Conservation (phyloP, 2,113 vertebrate species). For the Lota lota region DNA sequence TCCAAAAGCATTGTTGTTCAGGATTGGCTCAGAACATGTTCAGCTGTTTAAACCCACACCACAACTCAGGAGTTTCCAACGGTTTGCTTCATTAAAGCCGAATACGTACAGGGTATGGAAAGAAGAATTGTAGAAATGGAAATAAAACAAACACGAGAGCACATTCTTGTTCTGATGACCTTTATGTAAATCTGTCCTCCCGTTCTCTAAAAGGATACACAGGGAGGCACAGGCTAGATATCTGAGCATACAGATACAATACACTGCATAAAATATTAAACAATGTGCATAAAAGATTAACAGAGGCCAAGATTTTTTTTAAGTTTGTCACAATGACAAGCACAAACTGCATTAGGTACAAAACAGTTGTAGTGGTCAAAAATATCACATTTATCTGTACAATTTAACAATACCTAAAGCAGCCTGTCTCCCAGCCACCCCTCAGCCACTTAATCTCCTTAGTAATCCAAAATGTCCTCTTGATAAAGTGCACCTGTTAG, state of each 20-base stretch:
- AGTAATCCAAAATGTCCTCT: slow-evolving; percentile 60
- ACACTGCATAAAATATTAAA: slow-evolving; percentile 80
- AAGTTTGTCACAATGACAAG: slow-evolving; percentile 79
- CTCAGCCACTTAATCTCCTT: slow-evolving; percentile 46
- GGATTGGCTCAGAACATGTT: too few species aligned
- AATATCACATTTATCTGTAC: slow-evolving; percentile 86
- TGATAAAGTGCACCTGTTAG: slow-evolving; percentile 76
- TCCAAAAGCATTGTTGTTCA: too few species aligned
- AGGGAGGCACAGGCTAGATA: slow-evolving; percentile 76
- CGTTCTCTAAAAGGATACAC: slow-evolving; percentile 76
- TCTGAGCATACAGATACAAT: slow-evolving; percentile 81
- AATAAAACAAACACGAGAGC: background rate
- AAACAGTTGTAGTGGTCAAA: slow-evolving; percentile 85
- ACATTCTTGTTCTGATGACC: slow-evolving; percentile 61
- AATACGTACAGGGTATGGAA: too few species aligned
- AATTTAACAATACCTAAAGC: slow-evolving; percentile 77
- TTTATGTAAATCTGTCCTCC: slow-evolving; percentile 79
- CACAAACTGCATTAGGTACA: slow-evolving; percentile 83
- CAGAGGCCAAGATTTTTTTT: slow-evolving; percentile 69
- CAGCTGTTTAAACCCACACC: background rate
- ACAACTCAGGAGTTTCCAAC: too few species aligned
- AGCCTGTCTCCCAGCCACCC: slow-evolving; percentile 39
- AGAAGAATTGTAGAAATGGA: background rate
- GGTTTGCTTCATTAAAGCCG: too few species aligned
- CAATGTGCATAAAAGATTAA: slow-evolving; percentile 79